A percentile compares a stretch with the other conserved stretches of the same genome.
Conservation (phyloP, 2,888 invertebrate genomes). For the Brachyptera risi region DNA sequence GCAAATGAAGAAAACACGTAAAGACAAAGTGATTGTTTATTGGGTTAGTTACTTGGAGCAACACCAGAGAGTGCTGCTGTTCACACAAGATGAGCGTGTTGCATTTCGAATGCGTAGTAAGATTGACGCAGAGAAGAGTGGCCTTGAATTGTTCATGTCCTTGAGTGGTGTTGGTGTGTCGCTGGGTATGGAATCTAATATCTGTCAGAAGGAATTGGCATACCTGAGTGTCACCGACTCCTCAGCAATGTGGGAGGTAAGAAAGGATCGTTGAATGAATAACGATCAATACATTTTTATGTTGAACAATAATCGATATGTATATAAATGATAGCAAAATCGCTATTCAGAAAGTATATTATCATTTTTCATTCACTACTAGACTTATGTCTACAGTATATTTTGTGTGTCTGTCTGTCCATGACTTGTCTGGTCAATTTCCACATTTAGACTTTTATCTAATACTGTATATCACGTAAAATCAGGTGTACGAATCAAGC, state of each 20-base stretch:
- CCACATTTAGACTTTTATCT: no score
- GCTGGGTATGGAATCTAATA: conserved; percentile 37
- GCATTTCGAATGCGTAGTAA: conserved; percentile 56
- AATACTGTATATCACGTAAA: no score
- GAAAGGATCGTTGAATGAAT: no score
- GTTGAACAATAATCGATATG: no score
- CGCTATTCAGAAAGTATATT: no score
- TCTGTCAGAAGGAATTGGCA: conserved; percentile 54
- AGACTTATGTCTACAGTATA: no score
- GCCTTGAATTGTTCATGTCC: conserved; percentile 64
- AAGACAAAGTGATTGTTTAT: conserved; percentile 71
- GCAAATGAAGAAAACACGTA: conserved; percentile 56
- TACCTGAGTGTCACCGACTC: conserved; percentile 64
- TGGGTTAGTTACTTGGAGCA: conserved; percentile 78
- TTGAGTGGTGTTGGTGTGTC: conserved; percentile 63
- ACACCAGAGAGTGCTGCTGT: conserved; percentile 66
- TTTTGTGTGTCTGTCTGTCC: no score
- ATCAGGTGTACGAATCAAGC: no score
- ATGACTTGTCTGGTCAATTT: no score
- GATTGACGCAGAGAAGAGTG: conserved; percentile 64
- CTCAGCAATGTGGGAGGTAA: conserved; percentile 68
- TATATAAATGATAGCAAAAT: no score
- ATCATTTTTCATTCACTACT: no score
- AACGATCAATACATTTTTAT: no score
- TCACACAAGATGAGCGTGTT: conserved; percentile 71